Base-by-base conservation (phyloP, 2,113 vertebrate genomes). In the Orientallactaga bullata region DNA sequence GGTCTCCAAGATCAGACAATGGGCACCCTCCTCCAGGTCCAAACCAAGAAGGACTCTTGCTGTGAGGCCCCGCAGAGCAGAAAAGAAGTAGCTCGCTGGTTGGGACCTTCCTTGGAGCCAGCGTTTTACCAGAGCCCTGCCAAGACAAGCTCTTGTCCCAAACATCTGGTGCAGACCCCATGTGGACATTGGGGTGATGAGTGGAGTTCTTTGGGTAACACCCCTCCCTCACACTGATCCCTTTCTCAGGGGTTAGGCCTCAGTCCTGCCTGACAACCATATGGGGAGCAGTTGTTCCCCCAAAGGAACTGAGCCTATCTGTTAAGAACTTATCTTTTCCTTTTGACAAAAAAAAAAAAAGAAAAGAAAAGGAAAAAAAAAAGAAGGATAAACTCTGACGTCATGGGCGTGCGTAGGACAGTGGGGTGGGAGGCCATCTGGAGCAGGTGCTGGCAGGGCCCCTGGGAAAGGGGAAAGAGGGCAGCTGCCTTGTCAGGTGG, bases 361-460 rank as follows among this genome's bases (percentile, higher is more conserved):
- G 9, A 35, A 88, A 68, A 80, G 35, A 69, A 37, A 37, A 16
- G 23, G 17, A 2, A 13, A 15, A 61, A 63, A 66, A 12, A 32
- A 17, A 28, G 32, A 65, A 94, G 92, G 91, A 91, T 94, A 83
- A 94, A 77, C 76, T 95, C 90, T 94, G 95, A 97, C 95, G 87
- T 97, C 96, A 97, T 68, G 37, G 86, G 94, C 72, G 68, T 93
- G 96, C 66, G 83, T 95, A 86, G 85, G 86, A 92, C 95, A 77
- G 84, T 10, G 4, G 88, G 32, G 66, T 83, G 84, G 92, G 94
- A 95, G 72, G 89, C 96, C 95, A 89, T 97, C 94, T 96, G 97
- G 93, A 96, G 92, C 95, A 96, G 95, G 96, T 96, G 95, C 95
- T 97, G 95, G 95, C 96, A 96, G 95, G 42, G 93, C 91, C 87